Evolutionary conservation across 1,140 invertebrate genomes (phyloP), one percentile per base, ranked within the genome.

Genomic region (Ceratina australensis): DNA sequence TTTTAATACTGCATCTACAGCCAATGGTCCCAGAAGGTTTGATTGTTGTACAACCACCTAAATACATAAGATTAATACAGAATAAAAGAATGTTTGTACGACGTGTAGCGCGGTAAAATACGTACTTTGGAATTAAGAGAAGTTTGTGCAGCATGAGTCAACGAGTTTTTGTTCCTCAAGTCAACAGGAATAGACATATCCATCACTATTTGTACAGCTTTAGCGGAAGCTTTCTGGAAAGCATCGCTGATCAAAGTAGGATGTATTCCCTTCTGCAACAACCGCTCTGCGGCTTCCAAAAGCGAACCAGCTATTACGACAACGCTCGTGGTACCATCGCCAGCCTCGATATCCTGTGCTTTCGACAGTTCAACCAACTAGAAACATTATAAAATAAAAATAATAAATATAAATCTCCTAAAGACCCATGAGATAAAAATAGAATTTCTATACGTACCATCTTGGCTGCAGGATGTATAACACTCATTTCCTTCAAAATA

Each of bases 401-500:
- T 12, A 33, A 74, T 15, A 69, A 49, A 78, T 60, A 59, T 15
- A 12, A 59, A 42, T 10, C 10, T 42, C 33, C 33, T 42, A 42
- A 42, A 42, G 3, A 42, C 33, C 5, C 2, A 7, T 42, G 5
- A 26, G 49, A 52, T 33, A 20, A 22, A 7, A 42, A 5, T 7
- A 20, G 67, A 26, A 60, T 71, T 84, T 50, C 49, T n/a, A 13
- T 3, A 18, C 79, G 90, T 94, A 98, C 97, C 98, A 99, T 99
- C 95, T 99, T 99, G 56, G 99, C 99, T 85, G 99, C 98, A 74
- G 99, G 99, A 93, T 99, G 99, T 83, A 98, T 94, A 13, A 99
- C 98, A 93, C 98, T 98, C 96, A 99, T 99, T 93, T 99, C 96
- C 92, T 99, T 99, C 54, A 99, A 93, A 93, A 99, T 99, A 33